Conservation (phyloP, 2,888 invertebrate species). For the Silvanus unidentatus region DNA sequence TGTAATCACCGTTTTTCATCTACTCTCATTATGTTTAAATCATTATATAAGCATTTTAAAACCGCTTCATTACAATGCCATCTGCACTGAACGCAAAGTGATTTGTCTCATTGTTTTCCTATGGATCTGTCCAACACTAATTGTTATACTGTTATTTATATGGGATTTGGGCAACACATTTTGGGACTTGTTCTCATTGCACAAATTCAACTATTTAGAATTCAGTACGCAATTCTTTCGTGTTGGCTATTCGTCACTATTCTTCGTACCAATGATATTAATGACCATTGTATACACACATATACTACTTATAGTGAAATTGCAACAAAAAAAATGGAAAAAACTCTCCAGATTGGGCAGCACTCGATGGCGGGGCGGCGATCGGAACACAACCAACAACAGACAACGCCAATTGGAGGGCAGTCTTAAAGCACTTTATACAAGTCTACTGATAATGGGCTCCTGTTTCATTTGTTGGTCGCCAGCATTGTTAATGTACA, state of each 20-base stretch:
- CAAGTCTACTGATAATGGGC: conserved; percentile 58
- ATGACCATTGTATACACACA: conserved; percentile 58
- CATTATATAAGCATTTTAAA: conserved; percentile 59
- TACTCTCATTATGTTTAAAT: conserved; percentile 58
- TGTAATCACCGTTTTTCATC: conserved; percentile 57
- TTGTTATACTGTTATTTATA: conserved; percentile 24
- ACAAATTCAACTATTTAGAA: too few species aligned
- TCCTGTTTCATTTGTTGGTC: conserved; percentile 56
- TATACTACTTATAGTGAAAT: conserved; percentile 53
- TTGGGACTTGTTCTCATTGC: neutral
- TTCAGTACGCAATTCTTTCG: conserved; percentile 47
- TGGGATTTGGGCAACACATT: neutral
- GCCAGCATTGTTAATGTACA: conserved; percentile 54
- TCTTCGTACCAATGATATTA: conserved; percentile 53
- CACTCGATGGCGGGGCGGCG: conserved; percentile 30
- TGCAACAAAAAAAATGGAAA: conserved; percentile 50
- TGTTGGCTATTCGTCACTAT: conserved; percentile 48
- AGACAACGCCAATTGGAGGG: conserved; percentile 44
- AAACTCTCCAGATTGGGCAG: conserved; percentile 44
- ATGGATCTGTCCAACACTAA: conserved; percentile 54
- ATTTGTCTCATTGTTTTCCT: conserved; percentile 48
- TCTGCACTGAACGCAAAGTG: conserved; percentile 51
- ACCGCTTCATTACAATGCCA: conserved; percentile 59
- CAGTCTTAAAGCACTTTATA: conserved; percentile 54
- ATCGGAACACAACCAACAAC: conserved; percentile 20